These are phyloP conservation scores for Neosilurus mollespiculum DNA, from an alignment of 2,797 vertebrate species.

Conservation along the genomic window DNA sequence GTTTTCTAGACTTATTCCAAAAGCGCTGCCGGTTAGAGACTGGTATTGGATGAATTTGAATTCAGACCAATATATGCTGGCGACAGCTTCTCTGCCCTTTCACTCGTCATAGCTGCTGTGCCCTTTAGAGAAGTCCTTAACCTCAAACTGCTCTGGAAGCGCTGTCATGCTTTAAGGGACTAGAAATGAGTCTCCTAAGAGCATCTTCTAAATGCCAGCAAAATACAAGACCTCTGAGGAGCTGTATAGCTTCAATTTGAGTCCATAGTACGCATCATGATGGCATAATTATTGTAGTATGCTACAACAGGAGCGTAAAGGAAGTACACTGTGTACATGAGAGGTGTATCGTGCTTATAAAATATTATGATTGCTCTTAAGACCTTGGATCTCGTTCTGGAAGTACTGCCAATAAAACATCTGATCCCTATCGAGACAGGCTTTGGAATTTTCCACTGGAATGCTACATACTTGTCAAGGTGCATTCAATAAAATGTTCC, in stretches of 20 bases:
- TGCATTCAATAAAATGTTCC: background rate
- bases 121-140: constrained; percentile 1
- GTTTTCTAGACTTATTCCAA: background rate
- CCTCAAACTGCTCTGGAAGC: background rate
- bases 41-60: background rate
- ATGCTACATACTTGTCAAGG: background rate
- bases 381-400: background rate
- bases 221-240: background rate
- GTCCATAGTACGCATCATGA: constrained; percentile 2
- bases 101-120: background rate
- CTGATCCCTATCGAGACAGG: background rate
- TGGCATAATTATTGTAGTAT: background rate
- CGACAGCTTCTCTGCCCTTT: constrained; percentile 6
- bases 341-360: background rate
- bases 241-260: background rate
- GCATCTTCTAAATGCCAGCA: background rate
- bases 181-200: constrained; percentile 26
- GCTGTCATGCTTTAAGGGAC: constrained; percentile 8
- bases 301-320: background rate
- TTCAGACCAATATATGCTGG: constrained; percentile 16
- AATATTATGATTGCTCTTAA: background rate
- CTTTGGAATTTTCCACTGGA: background rate
- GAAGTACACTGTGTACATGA: background rate
- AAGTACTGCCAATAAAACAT: background rate
- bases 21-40: background rate